These are phyloP conservation scores for Drosophila algonquin DNA, from an alignment of 2,888 invertebrate species.

Conservation along the genomic window DNA sequence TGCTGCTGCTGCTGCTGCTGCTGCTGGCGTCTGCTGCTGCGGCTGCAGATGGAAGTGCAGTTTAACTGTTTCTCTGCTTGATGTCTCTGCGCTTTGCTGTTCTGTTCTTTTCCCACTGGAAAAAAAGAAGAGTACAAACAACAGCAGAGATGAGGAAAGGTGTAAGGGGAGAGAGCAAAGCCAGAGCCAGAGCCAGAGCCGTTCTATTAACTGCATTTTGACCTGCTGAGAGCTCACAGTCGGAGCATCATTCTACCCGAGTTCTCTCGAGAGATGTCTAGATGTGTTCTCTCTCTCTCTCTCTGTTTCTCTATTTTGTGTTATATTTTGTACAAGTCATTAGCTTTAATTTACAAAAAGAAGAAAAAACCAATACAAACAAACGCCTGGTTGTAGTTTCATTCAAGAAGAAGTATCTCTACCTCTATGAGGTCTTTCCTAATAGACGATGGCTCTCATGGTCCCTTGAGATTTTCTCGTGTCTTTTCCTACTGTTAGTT, in stretches of 20 bases:
- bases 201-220: constrained; percentile 73
- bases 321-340: constrained; percentile 75
- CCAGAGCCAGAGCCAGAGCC: constrained; percentile 41
- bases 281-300: constrained; percentile 36
- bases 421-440: constrained; percentile 17
- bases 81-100: constrained; percentile 9
- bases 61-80: constrained; percentile 65
- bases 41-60: constrained; percentile 45
- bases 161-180: constrained; percentile 25
- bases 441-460: not conserved
- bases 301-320: constrained; percentile 34
- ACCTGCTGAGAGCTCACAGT: constrained; percentile 37
- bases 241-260: constrained; percentile 25
- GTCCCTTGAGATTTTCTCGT: not conserved
- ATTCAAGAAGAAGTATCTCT: constrained; percentile 50
- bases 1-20: constrained; percentile 68
- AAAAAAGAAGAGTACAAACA: constrained; percentile 25
- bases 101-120: constrained; percentile 40
- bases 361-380: constrained; percentile 7
- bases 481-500: not conserved
- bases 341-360: constrained; percentile 76
- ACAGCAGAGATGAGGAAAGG: constrained; percentile 2
- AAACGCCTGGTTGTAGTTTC: constrained; percentile 51
- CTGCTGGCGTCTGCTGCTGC: constrained; percentile 49
- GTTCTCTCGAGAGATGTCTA: constrained; percentile 38